phyloP scores from a whole-genome alignment of 2,797 vertebrate species.

The Arremon aurantiirostris region DNA sequence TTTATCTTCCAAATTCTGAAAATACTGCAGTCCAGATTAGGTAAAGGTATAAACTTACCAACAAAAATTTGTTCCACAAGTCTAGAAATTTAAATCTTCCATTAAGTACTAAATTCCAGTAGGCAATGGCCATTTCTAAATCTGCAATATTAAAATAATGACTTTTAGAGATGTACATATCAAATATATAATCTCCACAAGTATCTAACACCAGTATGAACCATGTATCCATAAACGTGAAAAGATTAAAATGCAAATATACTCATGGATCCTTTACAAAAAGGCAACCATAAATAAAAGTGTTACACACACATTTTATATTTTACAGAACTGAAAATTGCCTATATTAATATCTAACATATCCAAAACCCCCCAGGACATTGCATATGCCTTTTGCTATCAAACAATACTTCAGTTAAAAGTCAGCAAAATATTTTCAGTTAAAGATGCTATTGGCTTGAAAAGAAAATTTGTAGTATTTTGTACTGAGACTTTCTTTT shows the following conservation, averaged over 20 bases:
- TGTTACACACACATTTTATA: not conserved
- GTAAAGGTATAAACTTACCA: slow-evolving; percentile 84
- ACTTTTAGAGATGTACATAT: slow-evolving; percentile 53
- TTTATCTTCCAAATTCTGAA: not conserved
- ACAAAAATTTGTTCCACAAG: slow-evolving; percentile 99
- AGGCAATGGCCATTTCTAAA: slow-evolving; percentile 99
- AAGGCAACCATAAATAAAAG: not conserved
- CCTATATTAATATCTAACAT: not conserved
- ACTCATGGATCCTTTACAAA: not conserved
- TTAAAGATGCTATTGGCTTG: not conserved
- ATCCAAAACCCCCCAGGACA: not conserved
- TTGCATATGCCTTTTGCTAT: not conserved
- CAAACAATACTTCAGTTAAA: not conserved
- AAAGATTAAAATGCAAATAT: not conserved
- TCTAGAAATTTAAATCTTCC: slow-evolving; percentile 99
- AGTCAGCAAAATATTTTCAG: not conserved
- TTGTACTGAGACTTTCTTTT: not conserved
- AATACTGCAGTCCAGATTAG: not conserved
- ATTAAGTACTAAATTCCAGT: slow-evolving; percentile 99
- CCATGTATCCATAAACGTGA: not conserved
- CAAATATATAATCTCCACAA: slow-evolving; percentile 26
- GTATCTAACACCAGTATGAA: not conserved
- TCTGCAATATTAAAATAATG: slow-evolving; percentile 83
- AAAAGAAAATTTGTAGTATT: not conserved
- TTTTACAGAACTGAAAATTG: not conserved